Evolutionary conservation across 2,888 invertebrate genomes (phyloP), one percentile per base, ranked within the genome.

Genomic region (Polyommatus icarus): DNA sequence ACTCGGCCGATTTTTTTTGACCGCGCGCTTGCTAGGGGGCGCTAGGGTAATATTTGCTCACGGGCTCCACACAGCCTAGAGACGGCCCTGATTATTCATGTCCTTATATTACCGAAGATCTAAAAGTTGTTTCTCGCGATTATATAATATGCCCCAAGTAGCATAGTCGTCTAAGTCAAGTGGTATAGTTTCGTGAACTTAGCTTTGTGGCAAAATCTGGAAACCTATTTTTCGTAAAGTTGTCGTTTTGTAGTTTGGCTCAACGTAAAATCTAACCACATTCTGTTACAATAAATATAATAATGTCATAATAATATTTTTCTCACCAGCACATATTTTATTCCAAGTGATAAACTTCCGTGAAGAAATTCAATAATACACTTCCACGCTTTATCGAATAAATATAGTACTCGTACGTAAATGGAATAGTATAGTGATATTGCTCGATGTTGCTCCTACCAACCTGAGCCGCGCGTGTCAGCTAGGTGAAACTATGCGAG

Each of bases 401-500:
- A 77, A 71, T 71, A 77, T 72, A 50, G 50, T 32, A n/a, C 18
- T 46, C 3, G 36, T 20, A 72, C 36, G 54, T 32, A 57, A 76
- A 76, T 76, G 8, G 67, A 67, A 67, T 54, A 54, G 54, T 36
- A 76, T 76, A 71, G 80, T 78, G 73, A 81, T 80, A 80, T 81
- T 83, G 82, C 81, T 81, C 80, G 82, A 82, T 83, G 80, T 80
- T 79, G 79, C 78, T 80, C 79, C 77, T 77, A 80, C 81, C 81
- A 82, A 83, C 81, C 83, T 80, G 83, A 84, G 83, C 82, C 86
- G 85, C 87, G 87, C 86, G 88, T 88, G 87, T 85, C 86, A 83
- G 77, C 72, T 72, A 77, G 77, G 81, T 79, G 84, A 83, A 91
- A 89, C 89, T 90, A 92, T 92, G 89, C 87, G 80, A 84, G 82